Evolutionary conservation across 2,797 vertebrate genomes (phyloP).

Genomic region (Eulemur mongoz): DNA sequence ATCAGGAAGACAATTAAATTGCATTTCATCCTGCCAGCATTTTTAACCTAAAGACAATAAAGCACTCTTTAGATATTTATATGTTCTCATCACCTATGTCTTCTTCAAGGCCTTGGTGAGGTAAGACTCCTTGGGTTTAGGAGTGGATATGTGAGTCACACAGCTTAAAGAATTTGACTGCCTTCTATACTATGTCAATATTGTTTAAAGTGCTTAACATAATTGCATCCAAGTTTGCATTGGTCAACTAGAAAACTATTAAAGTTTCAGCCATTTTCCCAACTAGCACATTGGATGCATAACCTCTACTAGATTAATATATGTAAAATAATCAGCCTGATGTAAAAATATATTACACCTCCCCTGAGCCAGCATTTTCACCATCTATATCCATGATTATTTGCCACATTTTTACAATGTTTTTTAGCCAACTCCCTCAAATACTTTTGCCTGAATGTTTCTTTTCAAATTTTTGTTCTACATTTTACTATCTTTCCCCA

Average conservation of each 20-base stretch:
- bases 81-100: neutral
- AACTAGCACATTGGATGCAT: neutral
- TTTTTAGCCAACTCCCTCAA: neutral
- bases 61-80: neutral
- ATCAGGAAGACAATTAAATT: slow-evolving; percentile 27
- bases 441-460: neutral
- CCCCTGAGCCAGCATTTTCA: neutral
- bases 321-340: slow-evolving; percentile 1
- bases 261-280: neutral
- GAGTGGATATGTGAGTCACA: neutral
- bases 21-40: neutral
- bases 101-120: neutral
- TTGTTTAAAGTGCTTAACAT: neutral
- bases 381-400: neutral
- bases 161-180: neutral
- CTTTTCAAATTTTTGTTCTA: neutral
- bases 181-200: neutral
- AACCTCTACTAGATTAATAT: neutral
- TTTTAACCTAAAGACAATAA: slow-evolving; percentile 10
- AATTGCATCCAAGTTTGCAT: neutral
- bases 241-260: neutral
- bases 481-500: neutral
- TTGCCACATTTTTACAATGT: neutral
- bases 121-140: neutral
- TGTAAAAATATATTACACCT: neutral